Evolutionary conservation across 2,888 invertebrate species (phyloP), one percentile per base, ranked within the genome.

Genomic region (Chironomus tentans): DNA sequence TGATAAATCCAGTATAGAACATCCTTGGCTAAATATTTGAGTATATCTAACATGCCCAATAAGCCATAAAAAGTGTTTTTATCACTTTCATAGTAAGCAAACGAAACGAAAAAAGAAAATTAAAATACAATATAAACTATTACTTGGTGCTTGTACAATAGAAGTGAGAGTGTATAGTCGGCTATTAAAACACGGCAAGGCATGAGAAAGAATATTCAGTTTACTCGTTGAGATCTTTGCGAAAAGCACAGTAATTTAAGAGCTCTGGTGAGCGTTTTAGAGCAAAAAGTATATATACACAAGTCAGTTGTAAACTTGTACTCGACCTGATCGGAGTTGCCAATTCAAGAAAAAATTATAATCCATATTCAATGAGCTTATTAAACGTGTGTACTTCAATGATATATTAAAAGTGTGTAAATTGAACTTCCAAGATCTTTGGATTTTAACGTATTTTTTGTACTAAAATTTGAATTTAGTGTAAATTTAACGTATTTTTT

Each of bases 141-240:
- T 28, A 28, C 28, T 28, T 38, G 10, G 6, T 6, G 38, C 38
- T 2, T 38, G 38, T 38, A 38, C 38, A 38, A 38, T 38, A 10
- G 38, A 56, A 21, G 13, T 65, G 65, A 65, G 65, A 65, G 21
- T 65, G 65, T 56, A 56, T 56, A 15, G 56, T 22, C 21, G 13
- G 65, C 38, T 65, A 65, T 22, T 22, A 65, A 22, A 65, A 65
- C 65, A 65, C 22, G 21, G 22, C 65, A 24, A 24, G 13, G 21
- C 65, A 47, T 62, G 65, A 65, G 68, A 74, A 72, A 72, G 71
- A 72, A 74, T 22, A 47, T 68, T 65, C 48, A 74, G 65, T 74
- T 38, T 22, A 68, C 68, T 68, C 47, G 65, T 61, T 61, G 74
- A 74, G 74, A 72, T 74, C 74, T 46, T 74, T 62, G 74, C 24